Percentiles rank a stretch among this genome's conserved stretches.
phyloP scores from a whole-genome alignment of 1,140 invertebrate species.

The Patella vulgata region DNA sequence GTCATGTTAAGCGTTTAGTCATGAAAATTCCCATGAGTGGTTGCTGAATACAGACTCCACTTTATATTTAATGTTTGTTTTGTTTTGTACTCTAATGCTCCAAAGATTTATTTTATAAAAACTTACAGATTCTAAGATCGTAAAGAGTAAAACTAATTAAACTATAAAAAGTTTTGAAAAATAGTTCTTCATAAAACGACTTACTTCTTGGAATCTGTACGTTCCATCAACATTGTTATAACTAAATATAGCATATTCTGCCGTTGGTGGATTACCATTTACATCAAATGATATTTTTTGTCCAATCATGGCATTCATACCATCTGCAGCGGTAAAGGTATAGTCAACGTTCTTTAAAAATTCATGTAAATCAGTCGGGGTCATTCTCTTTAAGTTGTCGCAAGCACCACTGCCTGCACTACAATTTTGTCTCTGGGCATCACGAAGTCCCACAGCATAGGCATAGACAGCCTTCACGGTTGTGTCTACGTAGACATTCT shows the following conservation, averaged over 20 bases:
- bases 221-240: slow-evolving; percentile 36
- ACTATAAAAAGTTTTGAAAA: too few species aligned
- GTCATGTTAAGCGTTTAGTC: too few species aligned
- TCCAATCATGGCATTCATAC: slow-evolving; percentile 34
- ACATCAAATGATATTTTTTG: slow-evolving; percentile 43
- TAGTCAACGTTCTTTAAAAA: slow-evolving; percentile 31
- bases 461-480: slow-evolving; percentile 50
- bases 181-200: too few species aligned
- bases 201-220: slow-evolving; percentile 42
- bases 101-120: too few species aligned
- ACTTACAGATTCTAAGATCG: too few species aligned
- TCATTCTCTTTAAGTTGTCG: slow-evolving; percentile 21
- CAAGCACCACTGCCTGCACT: slow-evolving; percentile 23
- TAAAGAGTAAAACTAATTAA: too few species aligned
- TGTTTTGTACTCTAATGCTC: too few species aligned
- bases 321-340: slow-evolving; percentile 31
- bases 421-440: slow-evolving; percentile 35
- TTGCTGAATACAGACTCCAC: too few species aligned
- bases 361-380: slow-evolving; percentile 16
- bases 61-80: too few species aligned
- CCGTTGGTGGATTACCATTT: slow-evolving; percentile 41
- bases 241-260: slow-evolving; percentile 43
- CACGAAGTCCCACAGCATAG: slow-evolving; percentile 43
- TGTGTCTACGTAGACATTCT: slow-evolving; percentile 37
- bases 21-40: too few species aligned